Percentiles rank a stretch among this genome's conserved stretches.
These are phyloP conservation scores for Nannobrachium achirus DNA, from an alignment of 2,113 vertebrate genomes.

Conservation along the genomic window DNA sequence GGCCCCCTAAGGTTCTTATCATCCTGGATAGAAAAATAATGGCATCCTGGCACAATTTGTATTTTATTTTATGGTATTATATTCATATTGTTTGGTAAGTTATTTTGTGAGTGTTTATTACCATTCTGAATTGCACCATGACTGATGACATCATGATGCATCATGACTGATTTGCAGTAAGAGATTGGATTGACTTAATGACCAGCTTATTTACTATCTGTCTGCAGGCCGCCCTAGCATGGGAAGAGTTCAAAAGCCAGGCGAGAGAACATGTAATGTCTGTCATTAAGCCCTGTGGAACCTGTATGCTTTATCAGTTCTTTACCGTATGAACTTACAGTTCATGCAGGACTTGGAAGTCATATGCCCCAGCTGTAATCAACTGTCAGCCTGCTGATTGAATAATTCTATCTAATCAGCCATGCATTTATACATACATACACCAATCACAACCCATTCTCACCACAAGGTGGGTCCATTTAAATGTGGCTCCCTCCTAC, in stretches of 20 bases:
- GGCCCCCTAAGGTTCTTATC: background rate
- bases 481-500: too few species aligned
- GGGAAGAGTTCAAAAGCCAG: constrained; percentile 55
- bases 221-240: constrained; percentile 67
- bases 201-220: constrained; percentile 32
- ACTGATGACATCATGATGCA: too few species aligned
- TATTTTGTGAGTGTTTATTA: too few species aligned
- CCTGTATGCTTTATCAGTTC: background rate
- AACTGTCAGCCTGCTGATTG: background rate
- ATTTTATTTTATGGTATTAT: too few species aligned
- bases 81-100: too few species aligned
- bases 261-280: constrained; percentile 58
- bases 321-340: background rate
- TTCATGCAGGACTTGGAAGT: too few species aligned
- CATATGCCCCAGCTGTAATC: too few species aligned
- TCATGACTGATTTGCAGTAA: background rate
- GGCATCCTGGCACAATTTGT: too few species aligned
- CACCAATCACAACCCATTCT: background rate
- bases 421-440: background rate
- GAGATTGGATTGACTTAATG: background rate
- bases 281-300: background rate
- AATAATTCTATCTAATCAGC: background rate
- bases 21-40: too few species aligned
- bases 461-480: too few species aligned
- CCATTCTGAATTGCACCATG: constrained; percentile 12